Evolutionary conservation across 2,888 invertebrate genomes (phyloP).

Genomic region (Cancer borealis): DNA sequence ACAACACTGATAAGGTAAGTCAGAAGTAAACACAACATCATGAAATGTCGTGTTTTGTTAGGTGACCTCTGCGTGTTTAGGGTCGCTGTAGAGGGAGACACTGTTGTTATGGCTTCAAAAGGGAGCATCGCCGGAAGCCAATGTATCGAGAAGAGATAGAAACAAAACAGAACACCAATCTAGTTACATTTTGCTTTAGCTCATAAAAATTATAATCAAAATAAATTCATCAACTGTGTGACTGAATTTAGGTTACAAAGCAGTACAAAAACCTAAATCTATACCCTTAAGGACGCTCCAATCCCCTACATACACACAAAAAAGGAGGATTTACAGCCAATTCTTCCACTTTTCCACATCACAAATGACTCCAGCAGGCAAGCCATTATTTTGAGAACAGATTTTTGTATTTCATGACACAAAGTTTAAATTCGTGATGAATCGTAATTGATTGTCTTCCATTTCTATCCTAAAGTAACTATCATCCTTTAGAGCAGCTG

Average conservation of each 20-base stretch:
- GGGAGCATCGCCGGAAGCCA: background rate
- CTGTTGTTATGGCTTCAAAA: background rate
- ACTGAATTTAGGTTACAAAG: background rate
- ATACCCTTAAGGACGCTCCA: background rate
- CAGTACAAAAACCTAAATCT: background rate
- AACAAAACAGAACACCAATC: background rate
- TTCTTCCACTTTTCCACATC: background rate
- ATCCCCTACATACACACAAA: background rate
- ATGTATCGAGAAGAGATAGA: background rate
- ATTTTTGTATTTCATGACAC: background rate
- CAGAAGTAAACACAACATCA: background rate
- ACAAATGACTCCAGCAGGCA: background rate
- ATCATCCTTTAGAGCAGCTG: background rate
- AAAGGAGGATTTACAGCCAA: background rate
- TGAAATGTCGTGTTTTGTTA: background rate
- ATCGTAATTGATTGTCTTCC: background rate
- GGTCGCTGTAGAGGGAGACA: background rate
- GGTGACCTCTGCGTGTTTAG: background rate
- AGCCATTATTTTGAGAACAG: background rate
- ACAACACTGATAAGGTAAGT: background rate
- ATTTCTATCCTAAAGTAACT: too few species aligned
- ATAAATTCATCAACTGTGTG: background rate
- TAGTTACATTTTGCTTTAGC: background rate
- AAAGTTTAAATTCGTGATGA: background rate
- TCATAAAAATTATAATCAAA: background rate